These are phyloP conservation scores for Ceratoteleas bidentatus DNA, from an alignment of 1,140 invertebrate genomes.

Conservation along the genomic window DNA sequence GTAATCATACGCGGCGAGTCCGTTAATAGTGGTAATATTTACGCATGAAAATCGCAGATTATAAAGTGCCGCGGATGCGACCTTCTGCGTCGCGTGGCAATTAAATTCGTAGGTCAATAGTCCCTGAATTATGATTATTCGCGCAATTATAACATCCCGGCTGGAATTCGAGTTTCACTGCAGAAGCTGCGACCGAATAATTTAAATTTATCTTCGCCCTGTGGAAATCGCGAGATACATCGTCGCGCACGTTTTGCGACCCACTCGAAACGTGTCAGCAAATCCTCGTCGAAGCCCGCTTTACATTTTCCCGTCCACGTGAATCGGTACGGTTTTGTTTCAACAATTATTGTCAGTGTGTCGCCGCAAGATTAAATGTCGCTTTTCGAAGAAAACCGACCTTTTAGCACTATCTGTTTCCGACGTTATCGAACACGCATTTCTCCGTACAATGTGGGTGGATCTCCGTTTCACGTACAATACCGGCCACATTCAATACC, in stretches of 20 bases:
- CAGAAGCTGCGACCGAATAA: neutral
- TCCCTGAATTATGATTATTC: constrained; percentile 22
- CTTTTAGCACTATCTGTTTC: constrained; percentile 19
- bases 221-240: neutral
- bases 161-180: constrained; percentile 5
- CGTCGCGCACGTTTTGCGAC: neutral
- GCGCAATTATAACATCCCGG: constrained; percentile 19
- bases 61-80: neutral
- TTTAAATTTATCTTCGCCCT: constrained; percentile 27
- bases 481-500: constrained; percentile 14
- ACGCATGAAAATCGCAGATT: constrained; percentile 25
- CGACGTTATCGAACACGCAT: constrained; percentile 50
- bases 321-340: neutral
- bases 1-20: constrained; percentile 37
- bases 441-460: constrained; percentile 38
- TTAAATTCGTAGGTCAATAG: constrained; percentile 34
- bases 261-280: too few species aligned
- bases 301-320: neutral
- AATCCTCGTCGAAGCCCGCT: too few species aligned
- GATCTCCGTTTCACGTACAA: constrained; percentile 20
- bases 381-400: neutral
- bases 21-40: constrained; percentile 51
- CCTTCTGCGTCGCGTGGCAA: constrained; percentile 16
- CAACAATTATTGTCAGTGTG: neutral
- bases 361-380: neutral